phyloP scores from a whole-genome alignment of 2,113 vertebrate genomes.

The Crotophaga sulcirostris region DNA sequence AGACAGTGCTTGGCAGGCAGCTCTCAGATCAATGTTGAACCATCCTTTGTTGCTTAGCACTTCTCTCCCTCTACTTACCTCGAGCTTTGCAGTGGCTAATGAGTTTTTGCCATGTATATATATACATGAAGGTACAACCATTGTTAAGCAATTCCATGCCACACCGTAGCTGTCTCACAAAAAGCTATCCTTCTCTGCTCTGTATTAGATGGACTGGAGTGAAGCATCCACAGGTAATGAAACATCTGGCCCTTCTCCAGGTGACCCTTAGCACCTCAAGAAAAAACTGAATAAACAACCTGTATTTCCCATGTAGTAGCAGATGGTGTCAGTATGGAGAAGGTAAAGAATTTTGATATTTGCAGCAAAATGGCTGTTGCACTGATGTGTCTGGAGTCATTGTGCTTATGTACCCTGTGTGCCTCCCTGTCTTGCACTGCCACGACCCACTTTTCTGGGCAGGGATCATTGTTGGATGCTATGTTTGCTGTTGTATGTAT shows the following conservation, averaged over 20 bases:
- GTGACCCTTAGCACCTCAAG: not conserved
- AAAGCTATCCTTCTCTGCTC: not conserved
- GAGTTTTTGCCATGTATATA: not conserved
- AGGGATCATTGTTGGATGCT: not conserved
- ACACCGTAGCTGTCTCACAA: not conserved
- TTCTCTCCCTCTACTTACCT: not conserved
- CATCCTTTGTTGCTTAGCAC: not conserved
- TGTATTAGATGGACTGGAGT: not conserved
- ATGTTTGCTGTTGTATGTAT: not conserved
- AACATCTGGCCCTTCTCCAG: not conserved
- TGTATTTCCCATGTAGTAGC: not conserved
- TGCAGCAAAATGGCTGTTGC: not conserved
- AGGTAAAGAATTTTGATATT: not conserved
- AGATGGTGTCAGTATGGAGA: not conserved
- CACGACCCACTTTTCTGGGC: not conserved
- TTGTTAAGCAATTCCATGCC: not conserved
- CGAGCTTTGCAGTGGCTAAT: not conserved
- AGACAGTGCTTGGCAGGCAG: accelerated
- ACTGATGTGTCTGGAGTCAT: not conserved
- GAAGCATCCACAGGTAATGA: not conserved
- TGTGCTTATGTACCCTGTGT: not conserved
- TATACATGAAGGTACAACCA: too few relatives aligned
- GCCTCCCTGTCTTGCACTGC: not conserved
- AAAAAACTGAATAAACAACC: not conserved
- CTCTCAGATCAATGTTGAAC: not conserved